Conservation (phyloP, 2,797 vertebrate genomes). For the Sebastes wilsoni region DNA sequence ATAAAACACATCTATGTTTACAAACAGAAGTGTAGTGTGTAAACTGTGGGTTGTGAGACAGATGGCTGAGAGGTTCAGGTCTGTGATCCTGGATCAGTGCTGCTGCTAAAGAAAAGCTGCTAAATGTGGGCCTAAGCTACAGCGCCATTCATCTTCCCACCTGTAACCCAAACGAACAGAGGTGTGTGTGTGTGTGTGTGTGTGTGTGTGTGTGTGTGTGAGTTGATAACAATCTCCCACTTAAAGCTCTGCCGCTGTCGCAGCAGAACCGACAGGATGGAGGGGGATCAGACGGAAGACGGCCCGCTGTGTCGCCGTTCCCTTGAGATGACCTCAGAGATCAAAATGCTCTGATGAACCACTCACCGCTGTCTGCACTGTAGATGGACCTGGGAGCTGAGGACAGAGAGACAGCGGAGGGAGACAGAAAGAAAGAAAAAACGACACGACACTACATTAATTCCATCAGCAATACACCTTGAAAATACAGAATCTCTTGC, state of each 20-base stretch:
- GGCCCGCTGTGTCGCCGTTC: background rate
- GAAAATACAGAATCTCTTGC: background rate
- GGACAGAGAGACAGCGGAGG: constrained; percentile 35
- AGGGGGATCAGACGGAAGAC: constrained; percentile 24
- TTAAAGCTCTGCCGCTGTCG: constrained; percentile 16
- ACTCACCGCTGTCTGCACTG: constrained; percentile 92
- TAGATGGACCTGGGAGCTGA: constrained; percentile 89
- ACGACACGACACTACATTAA: background rate
- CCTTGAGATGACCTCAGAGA: constrained; percentile 48
- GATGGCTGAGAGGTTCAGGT: constrained; percentile 27
- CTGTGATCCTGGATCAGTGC: constrained; percentile 24
- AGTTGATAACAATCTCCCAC: constrained; percentile 43
- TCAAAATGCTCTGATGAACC: constrained; percentile 42
- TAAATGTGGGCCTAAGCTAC: constrained; percentile 20
- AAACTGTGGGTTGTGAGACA: constrained; percentile 14
- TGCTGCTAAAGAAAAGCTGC: constrained; percentile 14
- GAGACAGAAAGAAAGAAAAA: background rate
- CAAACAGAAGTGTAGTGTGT: background rate
- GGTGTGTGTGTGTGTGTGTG: constrained; percentile 14
- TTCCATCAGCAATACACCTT: background rate
- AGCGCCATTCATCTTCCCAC: constrained; percentile 35
- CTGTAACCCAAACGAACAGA: constrained; percentile 15
- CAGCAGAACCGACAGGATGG: constrained; percentile 31
- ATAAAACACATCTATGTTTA: background rate
- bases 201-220: background rate